phyloP scores from a whole-genome alignment of 2,888 invertebrate genomes.

The Apomyelois bistriatella region DNA sequence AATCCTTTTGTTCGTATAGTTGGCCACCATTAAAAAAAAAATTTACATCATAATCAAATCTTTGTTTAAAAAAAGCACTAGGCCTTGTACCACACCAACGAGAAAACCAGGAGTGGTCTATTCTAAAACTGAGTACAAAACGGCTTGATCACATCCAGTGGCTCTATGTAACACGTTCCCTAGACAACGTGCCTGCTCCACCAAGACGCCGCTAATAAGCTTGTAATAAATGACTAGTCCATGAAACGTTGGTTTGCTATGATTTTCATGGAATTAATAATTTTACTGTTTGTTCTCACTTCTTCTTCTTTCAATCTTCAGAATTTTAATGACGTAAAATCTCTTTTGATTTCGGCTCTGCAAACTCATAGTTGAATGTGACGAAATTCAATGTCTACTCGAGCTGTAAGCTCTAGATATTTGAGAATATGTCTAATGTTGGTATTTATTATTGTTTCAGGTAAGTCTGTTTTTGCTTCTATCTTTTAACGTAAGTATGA shows the following conservation, averaged over 20 bases:
- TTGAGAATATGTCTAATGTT: neutral
- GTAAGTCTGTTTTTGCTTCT: neutral
- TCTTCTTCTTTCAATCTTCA: neutral
- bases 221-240: slow-evolving; percentile 54
- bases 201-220: slow-evolving; percentile 49
- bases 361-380: too few species aligned
- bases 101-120: neutral
- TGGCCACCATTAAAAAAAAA: too few species aligned
- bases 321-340: neutral
- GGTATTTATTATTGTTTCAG: neutral
- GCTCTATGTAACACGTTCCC: slow-evolving; percentile 24
- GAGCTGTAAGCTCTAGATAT: too few species aligned
- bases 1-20: too few species aligned
- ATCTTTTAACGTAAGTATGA: too few species aligned
- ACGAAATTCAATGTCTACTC: too few species aligned
- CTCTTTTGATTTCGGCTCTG: too few species aligned
- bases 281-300: neutral
- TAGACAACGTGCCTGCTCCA: slow-evolving; percentile 42
- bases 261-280: neutral
- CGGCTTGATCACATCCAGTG: neutral
- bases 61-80: too few species aligned
- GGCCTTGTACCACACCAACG: too few species aligned
- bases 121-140: neutral
- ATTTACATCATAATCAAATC: too few species aligned
- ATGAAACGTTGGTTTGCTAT: slow-evolving; percentile 27